These are phyloP conservation scores for Meloidogyne chitwoodi DNA, from an alignment of 1,140 invertebrate species.

Conservation along the genomic window DNA sequence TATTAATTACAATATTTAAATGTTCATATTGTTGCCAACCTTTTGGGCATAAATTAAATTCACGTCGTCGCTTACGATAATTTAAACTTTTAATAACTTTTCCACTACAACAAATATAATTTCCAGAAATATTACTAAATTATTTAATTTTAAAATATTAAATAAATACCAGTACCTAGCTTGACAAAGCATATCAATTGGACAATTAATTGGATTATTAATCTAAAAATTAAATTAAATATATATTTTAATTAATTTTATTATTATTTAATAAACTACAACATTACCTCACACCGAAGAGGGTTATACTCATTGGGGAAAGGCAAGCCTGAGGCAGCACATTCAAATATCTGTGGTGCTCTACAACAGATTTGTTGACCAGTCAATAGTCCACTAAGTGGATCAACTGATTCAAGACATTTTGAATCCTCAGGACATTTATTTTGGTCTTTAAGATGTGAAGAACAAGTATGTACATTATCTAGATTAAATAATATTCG, in stretches of 20 bases:
- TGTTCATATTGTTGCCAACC: constrained; percentile 25
- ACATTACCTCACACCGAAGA: not conserved
- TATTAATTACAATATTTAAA: constrained; percentile 26
- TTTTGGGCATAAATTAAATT: constrained; percentile 28
- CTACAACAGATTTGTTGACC: constrained; percentile 42
- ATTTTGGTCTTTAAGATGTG: not conserved
- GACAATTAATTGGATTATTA: constrained; percentile 1
- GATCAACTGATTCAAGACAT: constrained; percentile 23
- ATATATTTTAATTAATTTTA: not conserved
- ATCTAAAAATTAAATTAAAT: no score
- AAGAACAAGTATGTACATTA: constrained; percentile 33
- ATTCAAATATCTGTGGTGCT: not conserved
- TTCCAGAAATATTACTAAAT: constrained; percentile 44
- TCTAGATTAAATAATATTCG: constrained; percentile 12
- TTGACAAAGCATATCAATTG: constrained; percentile 18
- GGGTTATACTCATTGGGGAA: not conserved
- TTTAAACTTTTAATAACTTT: not conserved
- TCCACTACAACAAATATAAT: constrained; percentile 36
- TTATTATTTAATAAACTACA: not conserved
- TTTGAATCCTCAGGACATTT: constrained; percentile 41
- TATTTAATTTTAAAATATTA: not conserved
- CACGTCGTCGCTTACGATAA: not conserved
- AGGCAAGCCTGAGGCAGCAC: not conserved
- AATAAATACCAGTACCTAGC: not conserved
- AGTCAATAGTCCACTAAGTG: not conserved